These are phyloP conservation scores for Hippocampus mohnikei DNA, from an alignment of 2,113 vertebrate genomes.

Conservation along the genomic window DNA sequence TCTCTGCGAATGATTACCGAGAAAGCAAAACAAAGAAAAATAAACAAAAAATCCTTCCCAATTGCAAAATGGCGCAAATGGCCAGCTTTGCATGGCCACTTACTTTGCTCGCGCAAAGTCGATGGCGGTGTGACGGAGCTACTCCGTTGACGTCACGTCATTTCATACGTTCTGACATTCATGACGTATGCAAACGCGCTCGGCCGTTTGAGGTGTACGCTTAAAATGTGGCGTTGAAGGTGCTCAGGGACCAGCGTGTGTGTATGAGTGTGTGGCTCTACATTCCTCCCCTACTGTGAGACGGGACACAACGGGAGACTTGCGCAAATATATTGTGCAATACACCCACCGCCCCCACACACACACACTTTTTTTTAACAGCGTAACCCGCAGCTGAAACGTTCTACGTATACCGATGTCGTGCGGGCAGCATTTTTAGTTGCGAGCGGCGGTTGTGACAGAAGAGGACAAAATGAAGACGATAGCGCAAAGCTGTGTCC, in stretches of 20 bases:
- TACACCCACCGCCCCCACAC: background rate
- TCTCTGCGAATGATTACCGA: slow-evolving; percentile 48
- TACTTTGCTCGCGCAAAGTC: no score
- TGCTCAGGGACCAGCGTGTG: background rate
- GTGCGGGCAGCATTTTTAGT: slow-evolving; percentile 5
- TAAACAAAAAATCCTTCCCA: background rate
- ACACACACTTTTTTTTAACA: background rate
- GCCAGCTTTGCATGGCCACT: slow-evolving; percentile 26
- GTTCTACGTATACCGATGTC: slow-evolving; percentile 2
- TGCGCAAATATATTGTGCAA: slow-evolving; percentile 46
- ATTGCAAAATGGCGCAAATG: slow-evolving; percentile 16
- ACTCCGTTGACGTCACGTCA: background rate
- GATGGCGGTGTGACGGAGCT: background rate
- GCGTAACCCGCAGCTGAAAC: slow-evolving; percentile 15
- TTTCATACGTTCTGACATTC: background rate
- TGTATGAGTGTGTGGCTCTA: background rate
- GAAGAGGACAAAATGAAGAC: slow-evolving; percentile 43
- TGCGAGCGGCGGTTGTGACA: slow-evolving; percentile 9
- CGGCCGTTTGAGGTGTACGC: no score
- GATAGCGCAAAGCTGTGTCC: slow-evolving; percentile 15
- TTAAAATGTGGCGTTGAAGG: background rate
- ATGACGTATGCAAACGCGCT: background rate
- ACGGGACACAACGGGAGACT: slow-evolving; percentile 26
- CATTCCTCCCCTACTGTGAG: slow-evolving; percentile 1
- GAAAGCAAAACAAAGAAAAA: slow-evolving; percentile 6